Conservation (phyloP, 2,888 invertebrate genomes). For the Amphiduros pacificus region DNA sequence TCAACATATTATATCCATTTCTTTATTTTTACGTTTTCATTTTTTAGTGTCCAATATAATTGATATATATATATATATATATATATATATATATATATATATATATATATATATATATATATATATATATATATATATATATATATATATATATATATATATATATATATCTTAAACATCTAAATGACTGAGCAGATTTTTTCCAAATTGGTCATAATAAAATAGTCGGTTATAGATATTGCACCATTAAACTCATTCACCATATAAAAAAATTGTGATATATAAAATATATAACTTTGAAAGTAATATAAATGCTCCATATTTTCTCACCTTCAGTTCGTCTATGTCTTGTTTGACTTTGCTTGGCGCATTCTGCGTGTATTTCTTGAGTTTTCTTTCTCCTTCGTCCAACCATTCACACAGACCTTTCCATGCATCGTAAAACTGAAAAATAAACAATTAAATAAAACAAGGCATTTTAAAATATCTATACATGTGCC, state of each 20-base stretch:
- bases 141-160: neutral
- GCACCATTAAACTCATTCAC: neutral
- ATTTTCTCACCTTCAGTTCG: conserved; percentile 49
- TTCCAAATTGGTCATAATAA: neutral
- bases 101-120: neutral
- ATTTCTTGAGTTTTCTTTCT: conserved; percentile 40
- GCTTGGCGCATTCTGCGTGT: conserved; percentile 23
- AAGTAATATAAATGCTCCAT: neutral
- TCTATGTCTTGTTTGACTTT: conserved; percentile 53
- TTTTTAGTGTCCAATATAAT: neutral
- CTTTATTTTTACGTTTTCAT: neutral
- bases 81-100: neutral
- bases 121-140: neutral
- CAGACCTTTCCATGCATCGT: conserved; percentile 54
- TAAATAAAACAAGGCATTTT: neutral
- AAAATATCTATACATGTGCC: too few relatives aligned
- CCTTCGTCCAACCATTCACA: conserved; percentile 57
- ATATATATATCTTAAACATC: neutral
- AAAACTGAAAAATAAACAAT: conserved; percentile 44
- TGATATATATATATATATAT: neutral
- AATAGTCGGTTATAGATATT: neutral
- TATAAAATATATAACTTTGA: neutral
- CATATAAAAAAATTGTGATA: neutral
- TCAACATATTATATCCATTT: neutral
- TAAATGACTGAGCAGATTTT: neutral